These are phyloP conservation scores for Drosophila meridiana DNA, from an alignment of 2,888 invertebrate genomes.

Conservation along the genomic window DNA sequence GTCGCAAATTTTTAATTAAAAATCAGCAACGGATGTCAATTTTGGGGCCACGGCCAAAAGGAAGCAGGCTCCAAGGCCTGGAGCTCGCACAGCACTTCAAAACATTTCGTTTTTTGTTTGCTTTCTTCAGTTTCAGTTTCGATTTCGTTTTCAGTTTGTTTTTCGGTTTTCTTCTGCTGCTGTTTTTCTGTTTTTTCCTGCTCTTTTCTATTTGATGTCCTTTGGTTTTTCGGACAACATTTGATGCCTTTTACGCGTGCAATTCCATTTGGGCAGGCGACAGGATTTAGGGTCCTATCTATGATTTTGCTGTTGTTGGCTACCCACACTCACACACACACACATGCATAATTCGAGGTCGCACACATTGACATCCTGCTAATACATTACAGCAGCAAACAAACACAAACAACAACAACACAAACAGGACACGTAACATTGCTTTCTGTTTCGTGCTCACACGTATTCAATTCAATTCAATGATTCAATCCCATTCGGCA, in stretches of 20 bases:
- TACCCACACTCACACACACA: not conserved
- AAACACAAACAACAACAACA: conserved; percentile 33
- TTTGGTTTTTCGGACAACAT: conserved; percentile 70
- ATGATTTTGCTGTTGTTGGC: conserved; percentile 4
- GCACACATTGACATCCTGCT: conserved; percentile 75
- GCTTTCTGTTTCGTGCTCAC: conserved; percentile 66
- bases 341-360: conserved; percentile 66
- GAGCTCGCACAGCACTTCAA: conserved; percentile 8
- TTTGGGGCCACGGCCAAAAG: conserved; percentile 50
- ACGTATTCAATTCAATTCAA: conserved; percentile 80
- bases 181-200: not conserved
- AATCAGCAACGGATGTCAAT: conserved; percentile 81
- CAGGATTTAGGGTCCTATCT: conserved; percentile 7
- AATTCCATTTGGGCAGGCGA: conserved; percentile 27
- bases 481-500: conserved; percentile 72
- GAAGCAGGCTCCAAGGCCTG: conserved; percentile 16
- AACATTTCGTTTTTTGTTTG: conserved; percentile 4
- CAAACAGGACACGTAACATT: conserved; percentile 56
- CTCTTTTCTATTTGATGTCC: conserved; percentile 38
- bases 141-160: not conserved
- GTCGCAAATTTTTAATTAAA: conserved; percentile 80
- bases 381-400: conserved; percentile 61
- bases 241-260: conserved; percentile 74
- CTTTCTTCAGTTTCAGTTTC: conserved; percentile 10
- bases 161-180: not conserved